Conservation (phyloP, 1,140 invertebrate genomes). For the Zaprionus camerounensis region DNA sequence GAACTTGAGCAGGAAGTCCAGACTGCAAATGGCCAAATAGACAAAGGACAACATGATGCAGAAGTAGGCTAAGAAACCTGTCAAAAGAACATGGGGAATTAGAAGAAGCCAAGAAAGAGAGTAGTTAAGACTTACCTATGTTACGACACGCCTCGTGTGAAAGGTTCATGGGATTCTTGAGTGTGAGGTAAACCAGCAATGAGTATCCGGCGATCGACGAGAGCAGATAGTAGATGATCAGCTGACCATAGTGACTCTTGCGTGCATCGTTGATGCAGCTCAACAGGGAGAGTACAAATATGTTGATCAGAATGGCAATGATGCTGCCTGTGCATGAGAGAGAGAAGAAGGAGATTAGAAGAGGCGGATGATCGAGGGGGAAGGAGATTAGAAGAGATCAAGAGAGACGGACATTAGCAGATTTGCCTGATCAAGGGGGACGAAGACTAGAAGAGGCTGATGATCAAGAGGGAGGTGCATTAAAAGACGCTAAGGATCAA, state of each 20-base stretch:
- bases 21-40: conserved; percentile 91
- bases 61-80: conserved; percentile 89
- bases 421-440: no score
- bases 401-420: no score
- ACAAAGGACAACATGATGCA: conserved; percentile 90
- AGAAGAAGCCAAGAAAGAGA: no score
- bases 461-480: not conserved
- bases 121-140: conserved; percentile 48
- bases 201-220: conserved; percentile 58
- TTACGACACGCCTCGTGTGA: conserved; percentile 69
- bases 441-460: no score
- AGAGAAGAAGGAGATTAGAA: not conserved
- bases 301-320: conserved; percentile 73
- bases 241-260: conserved; percentile 71
- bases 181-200: conserved; percentile 65
- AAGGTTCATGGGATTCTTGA: conserved; percentile 75
- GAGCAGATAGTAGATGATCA: conserved; percentile 75
- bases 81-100: not conserved
- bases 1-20: conserved; percentile 90
- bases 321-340: conserved; percentile 53
- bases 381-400: not conserved
- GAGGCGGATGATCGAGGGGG: no score
- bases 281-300: conserved; percentile 64
- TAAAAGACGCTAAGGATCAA: not conserved
- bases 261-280: conserved; percentile 63